Evolutionary conservation across 2,113 vertebrate genomes (phyloP).

Genomic region (Forbesichthys papilliferus): DNA sequence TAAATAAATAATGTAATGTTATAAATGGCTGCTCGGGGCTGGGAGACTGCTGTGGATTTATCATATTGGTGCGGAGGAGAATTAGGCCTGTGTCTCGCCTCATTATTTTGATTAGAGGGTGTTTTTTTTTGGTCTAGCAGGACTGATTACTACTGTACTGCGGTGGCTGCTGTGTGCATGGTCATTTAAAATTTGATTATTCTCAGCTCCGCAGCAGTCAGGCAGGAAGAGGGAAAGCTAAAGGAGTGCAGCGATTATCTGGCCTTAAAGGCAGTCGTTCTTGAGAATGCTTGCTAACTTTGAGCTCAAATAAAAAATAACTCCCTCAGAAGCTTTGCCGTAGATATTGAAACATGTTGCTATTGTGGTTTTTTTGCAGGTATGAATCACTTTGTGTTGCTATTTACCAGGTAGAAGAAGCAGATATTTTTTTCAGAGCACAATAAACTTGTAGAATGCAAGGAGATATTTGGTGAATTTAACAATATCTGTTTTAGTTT

Average conservation of each 20-base stretch:
- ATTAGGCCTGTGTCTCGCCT: slow-evolving; percentile 48
- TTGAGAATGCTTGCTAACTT: neutral
- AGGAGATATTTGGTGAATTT: too few relatives aligned
- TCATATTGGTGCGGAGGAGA: slow-evolving; percentile 58
- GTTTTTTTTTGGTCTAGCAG: slow-evolving; percentile 33
- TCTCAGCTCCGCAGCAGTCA: slow-evolving; percentile 40
- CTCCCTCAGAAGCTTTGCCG: too few relatives aligned
- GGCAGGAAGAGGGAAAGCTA: slow-evolving; percentile 27
- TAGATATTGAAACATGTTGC: too few relatives aligned
- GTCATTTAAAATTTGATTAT: slow-evolving; percentile 78
- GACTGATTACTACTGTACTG: slow-evolving; percentile 62
- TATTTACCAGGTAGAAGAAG: too few relatives aligned
- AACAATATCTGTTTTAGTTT: too few relatives aligned
- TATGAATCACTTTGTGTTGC: too few relatives aligned
- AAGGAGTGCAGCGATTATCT: slow-evolving; percentile 59
- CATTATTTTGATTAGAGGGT: slow-evolving; percentile 29
- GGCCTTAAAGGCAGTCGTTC: slow-evolving; percentile 29
- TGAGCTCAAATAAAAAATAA: neutral
- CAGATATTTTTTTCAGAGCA: too few relatives aligned
- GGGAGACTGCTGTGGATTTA: slow-evolving; percentile 55
- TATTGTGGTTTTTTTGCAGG: too few relatives aligned
- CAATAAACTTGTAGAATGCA: too few relatives aligned
- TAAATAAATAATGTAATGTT: slow-evolving; percentile 72
- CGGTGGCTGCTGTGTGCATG: slow-evolving; percentile 65
- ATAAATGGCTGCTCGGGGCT: slow-evolving; percentile 71